Evolutionary conservation across 2,888 invertebrate species (phyloP), one percentile per base, ranked within the genome.

Genomic region (Xanthorhoe spadicearia): DNA sequence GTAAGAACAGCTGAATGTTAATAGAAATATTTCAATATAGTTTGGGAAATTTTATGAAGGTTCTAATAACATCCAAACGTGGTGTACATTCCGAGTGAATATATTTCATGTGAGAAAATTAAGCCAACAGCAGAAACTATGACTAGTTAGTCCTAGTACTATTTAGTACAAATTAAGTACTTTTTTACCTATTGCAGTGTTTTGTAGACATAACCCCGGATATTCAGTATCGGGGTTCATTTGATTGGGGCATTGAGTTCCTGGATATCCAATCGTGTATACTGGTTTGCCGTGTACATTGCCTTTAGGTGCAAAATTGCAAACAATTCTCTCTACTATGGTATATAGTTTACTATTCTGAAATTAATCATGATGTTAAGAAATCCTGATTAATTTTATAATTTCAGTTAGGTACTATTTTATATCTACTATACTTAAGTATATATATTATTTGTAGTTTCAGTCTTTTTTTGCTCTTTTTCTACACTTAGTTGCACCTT

Each of bases 291-390:
- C 84, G 23, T 85, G 77, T 48, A 79, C 62, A 69, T 92, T 93
- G 1, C 92, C 92, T 64, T 78, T 85, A 0, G 92, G 88, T 6
- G 89, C 84, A 69, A 92, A 92, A 73, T 93, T 92, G 66, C 92
- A 92, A 2, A 93, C 84, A 8, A 93, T 76, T 70, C 92, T 84
- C 50, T 89, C 86, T 17, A 89, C 70, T 35, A 80, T 75, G 48
- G 74, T 72, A 10, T 83, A 77, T 73, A 72, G 77, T 67, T 57
- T 59, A 17, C 59, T 53, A 19, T 4, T 18, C 46, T 64, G 10
- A 50, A 68, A 43, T 10, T 10, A 43, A 43, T 43, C 13, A 13
- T 3, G 10, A 43, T 43, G 13, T 6, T 32, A 32, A 32, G 10
- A 43, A 9, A 38, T 1, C 13, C 5, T 38, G 13, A 13, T 43